Evolutionary conservation across 2,888 invertebrate species (phyloP), one percentile per base, ranked within the genome.

Genomic region (Cheilosia scutellata): DNA sequence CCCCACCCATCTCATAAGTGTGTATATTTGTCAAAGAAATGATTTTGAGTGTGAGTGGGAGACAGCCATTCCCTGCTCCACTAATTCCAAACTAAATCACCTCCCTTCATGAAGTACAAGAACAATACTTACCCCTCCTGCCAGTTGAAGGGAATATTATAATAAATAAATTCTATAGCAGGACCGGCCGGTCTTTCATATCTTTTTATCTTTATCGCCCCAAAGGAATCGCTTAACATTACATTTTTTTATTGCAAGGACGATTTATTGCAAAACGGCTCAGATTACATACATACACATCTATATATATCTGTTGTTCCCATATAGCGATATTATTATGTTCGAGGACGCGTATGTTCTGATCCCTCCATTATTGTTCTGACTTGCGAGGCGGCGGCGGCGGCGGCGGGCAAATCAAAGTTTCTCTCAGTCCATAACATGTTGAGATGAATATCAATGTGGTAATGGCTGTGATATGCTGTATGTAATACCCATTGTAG

Each of bases 391-490:
- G 58, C 37, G 37, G 37, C 11, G 37, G 37, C 37, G 11, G 4
- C 11, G 11, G 37, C 4, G 9, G 37, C 33, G 47, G 51, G 55
- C 84, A n/a, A 84, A 84, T 80, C 79, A 80, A 75, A 75, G 65
- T 65, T 80, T 60, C 65, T 62, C 53, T 75, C 63, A 79, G 84
- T 72, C 79, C 71, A 84, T 84, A 75, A 66, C 71, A 84, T 80
- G 75, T 70, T 68, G 79, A 84, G 84, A 84, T 84, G 84, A 84
- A 80, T 84, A 84, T 84, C 84, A 84, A 80, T 79, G 83, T 68
- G 83, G 79, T 84, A 72, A 79, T 83, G 79, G 68, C 55, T 75
- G 77, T 7, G 27, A 75, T 83, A 63, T 78, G 60, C 53, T 71
- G 40, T 42, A 27, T 60, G 27, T 66, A 25, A 55, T 70, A 63